These are phyloP conservation scores for Euplagia quadripunctaria DNA, from an alignment of 2,888 invertebrate species.

Conservation along the genomic window DNA sequence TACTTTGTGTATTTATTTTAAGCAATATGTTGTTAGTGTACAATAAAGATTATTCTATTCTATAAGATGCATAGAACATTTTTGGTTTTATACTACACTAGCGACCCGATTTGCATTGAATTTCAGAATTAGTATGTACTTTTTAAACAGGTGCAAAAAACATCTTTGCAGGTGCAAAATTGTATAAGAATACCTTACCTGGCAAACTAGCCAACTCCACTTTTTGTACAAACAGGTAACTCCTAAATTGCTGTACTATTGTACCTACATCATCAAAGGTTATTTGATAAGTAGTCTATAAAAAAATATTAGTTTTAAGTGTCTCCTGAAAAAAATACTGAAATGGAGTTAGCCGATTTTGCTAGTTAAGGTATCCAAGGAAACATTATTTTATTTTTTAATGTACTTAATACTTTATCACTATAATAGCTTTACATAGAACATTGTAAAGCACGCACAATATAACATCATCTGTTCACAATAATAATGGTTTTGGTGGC, in stretches of 20 bases:
- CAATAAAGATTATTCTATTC: neutral
- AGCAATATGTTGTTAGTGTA: no score
- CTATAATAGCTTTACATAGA: neutral
- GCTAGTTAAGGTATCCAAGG: neutral
- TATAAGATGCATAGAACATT: neutral
- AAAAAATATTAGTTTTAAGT: no score
- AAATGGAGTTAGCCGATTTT: neutral
- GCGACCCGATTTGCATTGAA: conserved; percentile 5
- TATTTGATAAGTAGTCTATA: no score
- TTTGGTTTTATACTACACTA: neutral
- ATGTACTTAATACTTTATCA: conserved; percentile 5
- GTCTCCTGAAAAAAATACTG: no score
- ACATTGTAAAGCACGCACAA: neutral
- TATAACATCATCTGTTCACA: neutral
- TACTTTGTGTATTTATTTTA: no score
- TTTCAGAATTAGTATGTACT: neutral
- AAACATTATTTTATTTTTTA: neutral
- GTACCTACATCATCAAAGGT: no score
- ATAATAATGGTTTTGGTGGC: neutral
- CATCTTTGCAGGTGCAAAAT: no score
- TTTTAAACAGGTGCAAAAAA: no score
- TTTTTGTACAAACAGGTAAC: no score
- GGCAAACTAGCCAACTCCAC: no score
- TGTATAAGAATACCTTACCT: no score
- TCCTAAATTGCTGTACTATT: no score